Evolutionary conservation across 2,797 vertebrate genomes (phyloP), one percentile per base, ranked within the genome.

Genomic region (Myioborus melanocephalus): DNA sequence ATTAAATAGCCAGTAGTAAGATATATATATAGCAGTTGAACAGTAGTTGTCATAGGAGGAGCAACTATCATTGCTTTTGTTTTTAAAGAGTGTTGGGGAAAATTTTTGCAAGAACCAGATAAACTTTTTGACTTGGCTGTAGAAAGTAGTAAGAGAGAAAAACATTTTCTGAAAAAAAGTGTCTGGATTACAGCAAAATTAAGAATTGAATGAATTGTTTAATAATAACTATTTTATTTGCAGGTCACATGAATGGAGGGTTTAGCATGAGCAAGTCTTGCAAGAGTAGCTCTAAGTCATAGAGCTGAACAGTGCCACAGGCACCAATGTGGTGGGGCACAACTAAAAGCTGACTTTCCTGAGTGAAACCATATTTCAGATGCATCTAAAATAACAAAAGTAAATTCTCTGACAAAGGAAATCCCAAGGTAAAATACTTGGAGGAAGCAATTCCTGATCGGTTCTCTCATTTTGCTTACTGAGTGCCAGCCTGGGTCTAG

Each of bases 401-500:
- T 0, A 44, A 71, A 64, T 35, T 12, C 3, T 89, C 26, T 1
- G 0, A 26, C 7, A 39, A 26, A 57, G 4, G 14, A 12, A n/a
- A 77, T 47, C 30, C 6, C 10, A 22, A 39, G 11, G n/a, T 17
- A 79, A 82, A 72, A 57, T 26, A 73, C 17, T 7, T 6, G 17
- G 21, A 69, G n/a, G 39, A 22, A 9, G n/a, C 5, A 66, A 47
- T 43, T 90, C 19, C 60, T 70, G n/a, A 35, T 46, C 20, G 6
- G 2, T 57, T 72, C 8, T 15, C 13, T 61, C 11, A 27, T 69
- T 43, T 66, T 21, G 12, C 39, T 69, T n/a, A 47, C 4, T 1
- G 47, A 66, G 4, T 44, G 10, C 8, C 37, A 56, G 37, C 13
- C 2, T 2, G 4, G 0, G 7, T 78, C 53, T 1, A 0, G 20